These are phyloP conservation scores for Grantiella picta DNA, from an alignment of 2,113 vertebrate genomes.

Conservation along the genomic window DNA sequence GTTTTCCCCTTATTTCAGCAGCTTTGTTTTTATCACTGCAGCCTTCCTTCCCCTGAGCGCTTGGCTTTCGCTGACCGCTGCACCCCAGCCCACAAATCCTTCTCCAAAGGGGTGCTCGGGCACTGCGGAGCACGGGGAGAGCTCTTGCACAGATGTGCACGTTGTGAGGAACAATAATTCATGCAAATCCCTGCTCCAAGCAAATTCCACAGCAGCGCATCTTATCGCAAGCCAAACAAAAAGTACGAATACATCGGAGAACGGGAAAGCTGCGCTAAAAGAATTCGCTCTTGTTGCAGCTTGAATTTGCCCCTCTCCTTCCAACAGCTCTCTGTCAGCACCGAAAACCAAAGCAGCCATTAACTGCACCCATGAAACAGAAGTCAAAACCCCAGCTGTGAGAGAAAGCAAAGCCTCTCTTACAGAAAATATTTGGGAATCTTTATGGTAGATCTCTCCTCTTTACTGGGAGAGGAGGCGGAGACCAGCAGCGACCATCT, in stretches of 20 bases:
- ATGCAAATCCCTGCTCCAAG: conserved; percentile 61
- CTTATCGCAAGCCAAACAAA: conserved; percentile 34
- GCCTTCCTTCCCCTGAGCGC: neutral
- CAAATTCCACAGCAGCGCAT: conserved; percentile 34
- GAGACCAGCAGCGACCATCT: neutral
- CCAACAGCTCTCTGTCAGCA: neutral
- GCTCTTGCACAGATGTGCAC: neutral
- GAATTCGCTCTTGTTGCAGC: conserved; percentile 44
- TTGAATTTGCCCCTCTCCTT: conserved; percentile 27
- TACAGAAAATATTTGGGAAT: fast-evolving
- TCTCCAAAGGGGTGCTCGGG: neutral
- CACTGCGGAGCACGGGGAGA: fast-evolving
- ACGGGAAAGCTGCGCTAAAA: neutral
- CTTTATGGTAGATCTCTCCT: too few species aligned
- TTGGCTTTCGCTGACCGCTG: neutral
- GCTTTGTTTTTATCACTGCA: neutral
- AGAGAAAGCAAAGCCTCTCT: neutral
- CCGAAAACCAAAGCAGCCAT: neutral
- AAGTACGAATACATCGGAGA: neutral
- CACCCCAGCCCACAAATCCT: neutral
- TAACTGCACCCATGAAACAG: neutral
- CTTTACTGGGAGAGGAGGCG: neutral
- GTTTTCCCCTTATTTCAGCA: neutral
- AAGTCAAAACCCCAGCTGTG: neutral
- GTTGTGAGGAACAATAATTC: conserved; percentile 1